Evolutionary conservation across 2,797 vertebrate genomes (phyloP), one percentile per base, ranked within the genome.

Genomic region (Dallia pectoralis): DNA sequence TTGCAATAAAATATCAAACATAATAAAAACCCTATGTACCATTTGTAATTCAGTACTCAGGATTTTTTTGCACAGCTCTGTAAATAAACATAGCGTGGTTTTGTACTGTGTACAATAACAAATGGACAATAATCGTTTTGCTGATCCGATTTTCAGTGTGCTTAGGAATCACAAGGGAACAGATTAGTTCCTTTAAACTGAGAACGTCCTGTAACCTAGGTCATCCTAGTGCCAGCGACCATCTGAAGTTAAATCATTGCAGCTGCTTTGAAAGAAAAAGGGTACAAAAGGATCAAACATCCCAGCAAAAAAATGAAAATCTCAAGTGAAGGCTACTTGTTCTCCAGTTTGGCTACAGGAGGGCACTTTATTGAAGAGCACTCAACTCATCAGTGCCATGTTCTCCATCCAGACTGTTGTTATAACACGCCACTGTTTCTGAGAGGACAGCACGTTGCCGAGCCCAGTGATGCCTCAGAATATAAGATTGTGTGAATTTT

Each of bases 151-250:
- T 69, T 77, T 73, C 69, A 16, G 30, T 32, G 53, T 53, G 65
- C 32, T 70, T 73, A 61, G 48, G 80, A 81, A 77, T 75, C 44
- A 76, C 74, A 56, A 80, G 77, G 80, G 71, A 67, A 82, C 67
- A 14, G 62, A 44, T 72, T 80, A 74, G 74, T 36, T 72, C 70
- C 69, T 75, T 40, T 40, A 40, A 40, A 40, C 40, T 73, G 53
- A 79, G 51, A 82, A 53, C 73, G 63, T 66, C 77, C 74, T 79
- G 81, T 71, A 79, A 70, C 47, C 75, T 51, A 62, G 74, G 74
- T 77, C 61, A 74, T 79, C 74, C 30, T 56, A 69, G 64, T 69
- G 64, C 62, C n/a, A 51, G 64, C 74, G 71, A 49, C 32, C 7
- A 66, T 66, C 53, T 53, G 68, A 44, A 19, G 71, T 67, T 70